Base-by-base conservation (phyloP, 2,797 vertebrate genomes). In the Manis javanica region DNA sequence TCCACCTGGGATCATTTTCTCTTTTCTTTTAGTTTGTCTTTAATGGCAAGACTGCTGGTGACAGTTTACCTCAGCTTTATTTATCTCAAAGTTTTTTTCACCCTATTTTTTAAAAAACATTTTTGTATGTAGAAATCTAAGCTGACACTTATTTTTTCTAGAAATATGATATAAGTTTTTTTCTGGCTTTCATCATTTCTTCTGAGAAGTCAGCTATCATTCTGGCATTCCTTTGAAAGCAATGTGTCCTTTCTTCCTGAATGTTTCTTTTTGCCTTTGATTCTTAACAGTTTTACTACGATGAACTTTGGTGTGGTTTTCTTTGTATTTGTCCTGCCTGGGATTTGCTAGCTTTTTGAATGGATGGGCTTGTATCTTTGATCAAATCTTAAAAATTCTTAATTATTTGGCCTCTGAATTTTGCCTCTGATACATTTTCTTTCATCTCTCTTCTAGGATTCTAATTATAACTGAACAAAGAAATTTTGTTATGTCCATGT, bases 101-200 rank as follows among this genome's bases (percentile, higher is more conserved):
- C 2, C 0, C 21, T 55, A 19, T 68, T 34, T 90, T 75, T 55
- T 18, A 11, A 83, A 83, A 42, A 63, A 63, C 3, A 26, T 79
- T 86, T 87, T 91, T 21, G 53, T 7, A 31, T 64, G 82, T 46
- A 92, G 29, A 87, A 81, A 75, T 53, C 9, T 87, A 71, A 85
- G 15, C 3, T 84, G 29, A 18, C 23, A 78, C n/a, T 39, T 78
- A 79, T 63, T 89, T 83, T 87, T 83, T 87, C 39, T 90, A 69
- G 64, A 95, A 78, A 77, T 51, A 57, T 37, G 31, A 66, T 72
- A 37, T 68, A n/a, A 21, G 34, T 23, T 61, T 69, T 84, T 77
- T 96, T 88, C 49, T 81, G 19, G 18, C 53, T 93, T 88, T 90
- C 51, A 66, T 90, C 7, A 77, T 75, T 85, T 91, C 24, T 77